Conservation (phyloP, 2,888 invertebrate genomes). For the Eupeodes latifasciatus region DNA sequence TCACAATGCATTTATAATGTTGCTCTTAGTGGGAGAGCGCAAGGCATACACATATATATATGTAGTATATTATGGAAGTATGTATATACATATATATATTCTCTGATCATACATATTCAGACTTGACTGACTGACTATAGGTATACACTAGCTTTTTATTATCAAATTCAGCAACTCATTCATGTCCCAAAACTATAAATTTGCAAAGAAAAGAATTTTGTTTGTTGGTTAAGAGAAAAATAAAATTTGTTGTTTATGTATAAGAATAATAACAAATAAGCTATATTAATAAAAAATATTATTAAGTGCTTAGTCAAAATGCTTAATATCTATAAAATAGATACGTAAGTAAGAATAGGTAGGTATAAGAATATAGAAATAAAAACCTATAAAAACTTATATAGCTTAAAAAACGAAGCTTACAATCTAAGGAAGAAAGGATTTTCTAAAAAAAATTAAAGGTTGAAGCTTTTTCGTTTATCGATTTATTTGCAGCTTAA, state of each 20-base stretch:
- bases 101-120: slow-evolving; percentile 50
- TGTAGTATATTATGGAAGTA: slow-evolving; percentile 15
- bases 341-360: slow-evolving; percentile 49
- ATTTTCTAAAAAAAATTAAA: slow-evolving; percentile 22
- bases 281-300: slow-evolving; percentile 20
- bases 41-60: slow-evolving; percentile 50
- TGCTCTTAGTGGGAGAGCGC: slow-evolving; percentile 52
- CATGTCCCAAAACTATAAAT: slow-evolving; percentile 75
- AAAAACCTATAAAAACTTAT: not conserved
- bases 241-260: slow-evolving; percentile 45
- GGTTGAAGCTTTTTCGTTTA: slow-evolving; percentile 68
- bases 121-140: slow-evolving; percentile 57
- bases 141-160: slow-evolving; percentile 49
- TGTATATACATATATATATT: slow-evolving; percentile 44
- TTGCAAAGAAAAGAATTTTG: slow-evolving; percentile 76
- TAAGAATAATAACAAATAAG: slow-evolving; percentile 28
- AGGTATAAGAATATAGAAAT: slow-evolving; percentile 16
- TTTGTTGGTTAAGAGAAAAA: slow-evolving; percentile 72
- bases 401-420: slow-evolving; percentile 40
- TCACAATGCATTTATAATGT: slow-evolving; percentile 20
- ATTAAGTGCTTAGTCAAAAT: not conserved
- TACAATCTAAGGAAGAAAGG: slow-evolving; percentile 45
- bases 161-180: slow-evolving; percentile 70
- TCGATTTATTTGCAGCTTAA: slow-evolving; percentile 51
- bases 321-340: slow-evolving; percentile 10